A percentile compares a stretch with the other conserved stretches of the same genome.
phyloP scores from a whole-genome alignment of 2,888 invertebrate genomes.

The Nematopogon swammerdamellus region DNA sequence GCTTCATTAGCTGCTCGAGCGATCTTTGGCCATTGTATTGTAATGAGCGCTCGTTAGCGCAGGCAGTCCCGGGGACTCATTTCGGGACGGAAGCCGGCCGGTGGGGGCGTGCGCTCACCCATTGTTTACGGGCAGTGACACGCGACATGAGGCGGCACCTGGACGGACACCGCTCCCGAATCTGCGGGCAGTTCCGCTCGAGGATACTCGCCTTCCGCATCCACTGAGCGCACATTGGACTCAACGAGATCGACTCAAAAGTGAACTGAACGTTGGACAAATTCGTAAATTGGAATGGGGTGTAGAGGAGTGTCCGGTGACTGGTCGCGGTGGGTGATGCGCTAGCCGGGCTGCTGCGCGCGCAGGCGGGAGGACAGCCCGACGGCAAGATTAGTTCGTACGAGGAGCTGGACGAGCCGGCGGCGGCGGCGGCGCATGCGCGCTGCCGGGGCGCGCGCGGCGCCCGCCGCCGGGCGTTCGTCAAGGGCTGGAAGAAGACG shows the following conservation, averaged over 20 bases:
- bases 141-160: background rate
- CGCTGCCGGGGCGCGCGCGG: conserved; percentile 20
- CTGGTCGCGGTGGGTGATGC: background rate
- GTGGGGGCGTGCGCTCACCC: background rate
- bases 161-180: too few species aligned
- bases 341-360: too few species aligned
- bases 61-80: too few species aligned
- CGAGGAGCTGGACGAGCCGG: conserved; percentile 37
- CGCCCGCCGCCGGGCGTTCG: conserved; percentile 45
- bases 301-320: background rate
- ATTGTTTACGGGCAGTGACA: background rate
- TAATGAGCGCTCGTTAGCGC: background rate
- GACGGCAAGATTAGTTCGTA: conserved; percentile 50
- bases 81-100: background rate
- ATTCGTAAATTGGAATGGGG: too few species aligned
- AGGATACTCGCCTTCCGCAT: too few species aligned
- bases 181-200: too few species aligned
- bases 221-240: too few species aligned
- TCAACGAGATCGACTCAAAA: too few species aligned
- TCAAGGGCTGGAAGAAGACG: conserved; percentile 52
- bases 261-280: too few species aligned
- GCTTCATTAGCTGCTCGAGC: too few species aligned
- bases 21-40: too few species aligned
- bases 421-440: conserved; percentile 27
- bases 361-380: conserved; percentile 7